Base-by-base conservation (phyloP, 2,113 vertebrate genomes). In the Phylloscopus whistleri region DNA sequence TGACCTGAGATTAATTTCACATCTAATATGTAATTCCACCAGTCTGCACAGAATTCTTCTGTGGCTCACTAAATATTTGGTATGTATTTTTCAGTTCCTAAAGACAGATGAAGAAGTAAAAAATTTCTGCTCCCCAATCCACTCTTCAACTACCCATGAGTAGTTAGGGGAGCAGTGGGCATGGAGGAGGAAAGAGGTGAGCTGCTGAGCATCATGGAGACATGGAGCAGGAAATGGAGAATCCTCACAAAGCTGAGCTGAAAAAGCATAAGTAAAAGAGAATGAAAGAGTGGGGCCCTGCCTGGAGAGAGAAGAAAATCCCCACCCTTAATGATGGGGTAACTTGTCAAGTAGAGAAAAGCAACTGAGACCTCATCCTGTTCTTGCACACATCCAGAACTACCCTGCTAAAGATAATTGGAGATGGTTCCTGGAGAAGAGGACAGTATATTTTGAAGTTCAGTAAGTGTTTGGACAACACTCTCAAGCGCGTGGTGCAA, bases 31-130 rank as follows among this genome's bases (percentile, higher is more conserved):
- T 90, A 94, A 90, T 92, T 89, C 56, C 35, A 87, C 58, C 73
- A 90, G 49, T 73, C 76, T 84, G 66, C 76, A 87, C 76, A 96
- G 56, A 84, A 68, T 92, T 96, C 55, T 85, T 94, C 83, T 79
- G 90, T 70, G 90, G 64, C 76, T 66, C 59, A 69, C 46, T 85
- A 52, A 90, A 39, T 78, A 94, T 75, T 89, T 70, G 68, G 74
- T n/a, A 64, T 31, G 21, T 68, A 64, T 84, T 83, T 83, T 94
- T 84, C 75, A 41, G 28, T 84, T 88, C 44, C 53, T 89, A 74
- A 84, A 75, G 52, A 49, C 48, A 82, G 76, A 88, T 60, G 26
- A 60, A 92, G 26, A 96, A 74, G 67, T 33, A 8, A 84, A 96
- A 90, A 74, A 41, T 11, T 39, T 66, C 44, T 67, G 33, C 21